Evolutionary conservation across 1,140 invertebrate species (phyloP).

Genomic region (Aphis craccivora): DNA sequence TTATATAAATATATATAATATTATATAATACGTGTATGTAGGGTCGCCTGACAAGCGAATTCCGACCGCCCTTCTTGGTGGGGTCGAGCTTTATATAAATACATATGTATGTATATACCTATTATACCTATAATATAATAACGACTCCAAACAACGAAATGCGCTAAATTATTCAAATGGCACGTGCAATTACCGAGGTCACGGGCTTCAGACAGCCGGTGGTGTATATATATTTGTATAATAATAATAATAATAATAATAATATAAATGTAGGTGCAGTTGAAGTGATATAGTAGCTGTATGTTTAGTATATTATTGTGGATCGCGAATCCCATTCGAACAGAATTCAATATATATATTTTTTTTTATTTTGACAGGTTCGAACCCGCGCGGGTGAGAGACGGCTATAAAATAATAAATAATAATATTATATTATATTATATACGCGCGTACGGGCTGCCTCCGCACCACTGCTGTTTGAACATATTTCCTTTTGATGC

Average conservation of each 20-base stretch:
- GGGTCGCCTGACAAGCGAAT: background rate
- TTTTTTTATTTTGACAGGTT: slow-evolving; percentile 34
- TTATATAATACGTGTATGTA: background rate
- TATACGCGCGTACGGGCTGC: background rate
- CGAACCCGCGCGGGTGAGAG: background rate
- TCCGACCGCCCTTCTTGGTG: background rate
- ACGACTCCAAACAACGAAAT: slow-evolving; percentile 40
- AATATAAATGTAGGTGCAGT: background rate
- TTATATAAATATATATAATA: background rate
- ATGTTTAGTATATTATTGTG: background rate
- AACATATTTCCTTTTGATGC: slow-evolving; percentile 38
- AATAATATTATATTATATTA: slow-evolving; percentile 27
- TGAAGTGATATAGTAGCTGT: background rate
- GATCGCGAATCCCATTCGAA: background rate
- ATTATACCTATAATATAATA: slow-evolving; percentile 2
- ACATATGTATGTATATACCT: background rate
- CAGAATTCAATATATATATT: slow-evolving; percentile 38
- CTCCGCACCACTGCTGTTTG: background rate
- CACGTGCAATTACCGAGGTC: slow-evolving; percentile 37
- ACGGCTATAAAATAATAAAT: slow-evolving; percentile 24
- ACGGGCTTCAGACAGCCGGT: background rate
- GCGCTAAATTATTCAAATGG: slow-evolving; percentile 54
- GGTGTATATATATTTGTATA: background rate
- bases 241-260: background rate
- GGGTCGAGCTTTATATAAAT: background rate